phyloP scores from a whole-genome alignment of 2,797 vertebrate species.

The Helarctos malayanus region DNA sequence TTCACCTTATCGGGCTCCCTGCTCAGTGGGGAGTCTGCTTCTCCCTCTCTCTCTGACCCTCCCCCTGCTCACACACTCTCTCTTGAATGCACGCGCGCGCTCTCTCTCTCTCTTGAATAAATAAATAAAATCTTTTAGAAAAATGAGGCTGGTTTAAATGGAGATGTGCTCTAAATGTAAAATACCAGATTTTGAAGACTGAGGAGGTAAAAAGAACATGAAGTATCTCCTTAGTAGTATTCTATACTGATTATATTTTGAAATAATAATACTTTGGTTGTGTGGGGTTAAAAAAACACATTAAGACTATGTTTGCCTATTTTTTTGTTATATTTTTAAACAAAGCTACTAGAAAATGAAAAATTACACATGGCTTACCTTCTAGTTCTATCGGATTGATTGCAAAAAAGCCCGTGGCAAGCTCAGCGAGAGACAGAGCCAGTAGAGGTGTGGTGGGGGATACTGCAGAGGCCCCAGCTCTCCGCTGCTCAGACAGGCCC shows the following conservation, averaged over 20 bases:
- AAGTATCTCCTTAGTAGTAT: background rate
- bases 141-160: background rate
- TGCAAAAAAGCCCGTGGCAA: background rate
- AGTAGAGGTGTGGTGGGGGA: background rate
- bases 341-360: background rate
- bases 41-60: background rate
- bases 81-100: background rate
- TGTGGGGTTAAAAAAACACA: background rate
- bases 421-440: background rate
- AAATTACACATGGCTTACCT: background rate
- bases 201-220: background rate
- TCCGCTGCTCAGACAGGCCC: background rate
- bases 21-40: background rate
- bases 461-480: background rate
- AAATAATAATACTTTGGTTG: constrained; percentile 5
- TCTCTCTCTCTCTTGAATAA: background rate
- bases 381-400: background rate
- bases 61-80: background rate
- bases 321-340: constrained; percentile 24
- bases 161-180: background rate
- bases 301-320: background rate
- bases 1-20: background rate
- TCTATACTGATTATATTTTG: background rate
- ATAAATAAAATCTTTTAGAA: background rate
- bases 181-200: background rate